Evolutionary conservation across 2,888 invertebrate genomes (phyloP), one percentile per base, ranked within the genome.

Genomic region (Bellardia pandia): DNA sequence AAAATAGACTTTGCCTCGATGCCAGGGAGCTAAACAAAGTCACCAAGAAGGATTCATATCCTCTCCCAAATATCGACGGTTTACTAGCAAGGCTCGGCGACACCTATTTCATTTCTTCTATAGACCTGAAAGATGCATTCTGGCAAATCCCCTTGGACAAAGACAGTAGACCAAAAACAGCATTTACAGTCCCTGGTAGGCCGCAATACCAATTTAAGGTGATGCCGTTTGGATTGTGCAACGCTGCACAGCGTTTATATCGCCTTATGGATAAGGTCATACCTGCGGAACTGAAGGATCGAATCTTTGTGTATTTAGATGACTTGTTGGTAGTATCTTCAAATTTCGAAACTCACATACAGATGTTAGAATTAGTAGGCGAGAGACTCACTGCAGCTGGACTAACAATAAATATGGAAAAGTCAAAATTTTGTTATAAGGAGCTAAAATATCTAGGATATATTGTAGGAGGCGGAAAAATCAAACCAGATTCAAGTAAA

Each of bases 371-470:
- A 23, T 16, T 60, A 11, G 58, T 74, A 13, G 74, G 74, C 13
- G 11, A 60, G 8, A 58, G 37, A 14, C 4, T 77, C 23, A 66
- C 66, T 8, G n/a, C 16, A 11, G 64, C 64, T 8, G 76, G 51
- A 7, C 14, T 62, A 3, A 45, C 45, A 8, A 45, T 45, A 3
- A 45, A 45, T 13, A 45, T 45, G 45, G 45, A 45, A 45, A 75
- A 75, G 6, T 75, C 75, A 0, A 75, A 48, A 13, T 75, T 68
- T 14, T 45, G 42, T 40, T 11, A 48, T 30, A 72, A 37, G 9
- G 72, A 72, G 13, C 13, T 72, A 11, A 72, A 40, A 30, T 72
- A 72, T 14, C 9, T 74, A 2, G 74, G 74, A 8, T 60, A 48
- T n/a, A 62, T 60, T 2, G 48, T 75, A 11, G 45, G 45, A 13